Base-by-base conservation (phyloP, 2,113 vertebrate genomes). In the Mesitornis unicolor region DNA sequence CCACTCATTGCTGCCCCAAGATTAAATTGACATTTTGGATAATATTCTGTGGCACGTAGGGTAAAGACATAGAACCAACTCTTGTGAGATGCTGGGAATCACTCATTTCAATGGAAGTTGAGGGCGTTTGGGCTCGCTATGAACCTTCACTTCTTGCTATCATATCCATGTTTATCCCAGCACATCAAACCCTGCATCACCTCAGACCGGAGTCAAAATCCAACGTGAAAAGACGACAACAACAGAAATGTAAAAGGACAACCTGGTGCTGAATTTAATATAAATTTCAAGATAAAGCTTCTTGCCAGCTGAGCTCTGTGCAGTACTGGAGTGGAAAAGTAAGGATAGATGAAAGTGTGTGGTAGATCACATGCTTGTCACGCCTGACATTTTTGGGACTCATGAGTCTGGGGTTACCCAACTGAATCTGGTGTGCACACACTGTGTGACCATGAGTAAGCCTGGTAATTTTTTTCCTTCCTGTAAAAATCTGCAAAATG, bases 341-440 rank as follows among this genome's bases (percentile, higher is more conserved):
- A 79, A 53, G 43, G 78, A 35, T 1, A 56, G 31, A 47, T 83
- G 61, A 33, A 84, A 26, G 16, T 17, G 11, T 42, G 5, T 21
- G 24, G 33, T 8, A 36, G 69, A 20, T 28, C 56, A 20, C 22
- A 5, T 70, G 20, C 50, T 38, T 84, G 73, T 45, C 71, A 33
- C 57, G 28, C 28, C 35, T 73, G 65, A 43, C 1, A 35, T 59
- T 59, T 36, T 26, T 9, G 35, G 51, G 28, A 64, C 35, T 47
- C 35, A 28, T 3, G 3, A 79, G 31, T 33, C 85, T 1, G 1
- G n/a, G n/a, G 16, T 76, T 81, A 31, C n/a, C 43, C 68, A 60
- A 35, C 22, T 36, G 40, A 43, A 38, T 13, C 38, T 59, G 36
- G 6, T 0, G 0, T 11, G 15, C 45, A 40, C 24, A 45, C 5